phyloP scores from a whole-genome alignment of 2,113 vertebrate species.

The Otocyon megalotis region DNA sequence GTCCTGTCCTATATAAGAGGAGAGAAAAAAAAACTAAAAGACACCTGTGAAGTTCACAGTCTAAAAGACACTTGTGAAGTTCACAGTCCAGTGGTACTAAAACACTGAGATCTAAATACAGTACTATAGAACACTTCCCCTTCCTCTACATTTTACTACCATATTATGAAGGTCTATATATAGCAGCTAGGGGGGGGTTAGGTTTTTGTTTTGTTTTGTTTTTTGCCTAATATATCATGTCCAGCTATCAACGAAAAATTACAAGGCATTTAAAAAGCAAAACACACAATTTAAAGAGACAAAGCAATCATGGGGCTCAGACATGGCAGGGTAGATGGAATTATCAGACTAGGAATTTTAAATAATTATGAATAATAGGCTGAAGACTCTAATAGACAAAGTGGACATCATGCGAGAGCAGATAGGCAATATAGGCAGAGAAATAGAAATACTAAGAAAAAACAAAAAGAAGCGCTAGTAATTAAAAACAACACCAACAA shows the following conservation, averaged over 20 bases:
- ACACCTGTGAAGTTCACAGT: not conserved
- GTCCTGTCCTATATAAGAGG: not conserved
- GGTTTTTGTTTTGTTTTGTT: not conserved
- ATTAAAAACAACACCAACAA: not conserved
- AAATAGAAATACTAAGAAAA: not conserved
- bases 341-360: not conserved
- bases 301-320: not conserved
- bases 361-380: not conserved
- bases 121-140: not conserved
- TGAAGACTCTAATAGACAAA: not conserved
- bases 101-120: not conserved
- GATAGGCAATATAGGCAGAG: not conserved
- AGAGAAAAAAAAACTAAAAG: not conserved
- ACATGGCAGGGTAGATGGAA: not conserved
- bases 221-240: not conserved
- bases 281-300: not conserved
- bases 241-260: not conserved
- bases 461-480: not conserved
- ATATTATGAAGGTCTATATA: not conserved
- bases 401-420: not conserved
- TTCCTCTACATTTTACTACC: not conserved
- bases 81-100: not conserved
- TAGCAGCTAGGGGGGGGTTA: not conserved
- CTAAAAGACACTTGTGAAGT: not conserved
- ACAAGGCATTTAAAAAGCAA: not conserved